A percentile compares a stretch with the other conserved stretches of the same genome.
Conservation (phyloP, 2,888 invertebrate species). For the Hemithea aestivaria region DNA sequence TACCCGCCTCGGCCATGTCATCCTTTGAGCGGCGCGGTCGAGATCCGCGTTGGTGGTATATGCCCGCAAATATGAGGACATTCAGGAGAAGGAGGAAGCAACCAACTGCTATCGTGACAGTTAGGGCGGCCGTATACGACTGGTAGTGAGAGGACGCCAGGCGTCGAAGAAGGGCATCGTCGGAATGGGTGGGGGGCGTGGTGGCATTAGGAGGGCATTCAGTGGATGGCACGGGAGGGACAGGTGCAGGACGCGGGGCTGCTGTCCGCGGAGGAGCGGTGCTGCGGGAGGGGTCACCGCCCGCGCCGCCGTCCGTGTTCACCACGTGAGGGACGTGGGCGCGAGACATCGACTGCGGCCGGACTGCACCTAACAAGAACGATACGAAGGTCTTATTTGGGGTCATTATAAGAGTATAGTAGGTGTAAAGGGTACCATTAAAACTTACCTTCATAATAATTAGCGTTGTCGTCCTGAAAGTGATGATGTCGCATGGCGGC, state of each 20-base stretch:
- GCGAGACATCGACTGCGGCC: slow-evolving; percentile 85
- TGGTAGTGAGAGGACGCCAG: slow-evolving; percentile 91
- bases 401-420: too few relatives aligned
- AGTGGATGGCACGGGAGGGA: slow-evolving; percentile 79
- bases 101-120: slow-evolving; percentile 92
- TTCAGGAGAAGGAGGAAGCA: slow-evolving; percentile 90
- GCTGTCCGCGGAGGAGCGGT: slow-evolving; percentile 70
- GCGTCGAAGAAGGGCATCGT: slow-evolving; percentile 85
- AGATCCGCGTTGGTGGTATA: slow-evolving; percentile 90
- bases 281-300: slow-evolving; percentile 46
- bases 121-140: slow-evolving; percentile 92
- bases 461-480: slow-evolving; percentile 88
- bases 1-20: slow-evolving; percentile 85
- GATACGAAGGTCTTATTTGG: too few relatives aligned
- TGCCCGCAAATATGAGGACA: slow-evolving; percentile 92
- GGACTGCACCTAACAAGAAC: slow-evolving; percentile 81
- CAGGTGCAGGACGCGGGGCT: slow-evolving; percentile 58
- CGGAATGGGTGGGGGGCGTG: slow-evolving; percentile 67
- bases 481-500: slow-evolving; percentile 93
- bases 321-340: slow-evolving; percentile 81
- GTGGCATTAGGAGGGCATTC: slow-evolving; percentile 85
- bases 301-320: slow-evolving; percentile 49
- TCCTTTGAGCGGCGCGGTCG: slow-evolving; percentile 87
- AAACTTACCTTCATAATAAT: slow-evolving; percentile 88
- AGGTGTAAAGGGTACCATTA: too few relatives aligned